Percentiles rank a stretch among this genome's conserved stretches.
Conservation (phyloP, 2,797 vertebrate species). For the Enteromius radiatus region DNA sequence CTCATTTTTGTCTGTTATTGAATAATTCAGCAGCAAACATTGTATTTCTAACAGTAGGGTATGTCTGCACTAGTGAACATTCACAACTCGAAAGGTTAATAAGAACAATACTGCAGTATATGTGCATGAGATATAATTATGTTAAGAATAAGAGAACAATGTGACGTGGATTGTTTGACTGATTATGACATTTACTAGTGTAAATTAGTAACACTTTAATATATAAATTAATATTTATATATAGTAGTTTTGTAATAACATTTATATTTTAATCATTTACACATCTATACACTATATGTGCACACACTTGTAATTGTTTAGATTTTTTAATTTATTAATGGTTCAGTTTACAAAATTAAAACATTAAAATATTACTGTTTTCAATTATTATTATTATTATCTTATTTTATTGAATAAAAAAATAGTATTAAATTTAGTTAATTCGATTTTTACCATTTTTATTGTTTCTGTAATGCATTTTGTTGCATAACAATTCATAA, state of each 20-base stretch:
- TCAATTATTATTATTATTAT: background rate
- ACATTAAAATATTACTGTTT: background rate
- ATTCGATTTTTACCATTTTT: background rate
- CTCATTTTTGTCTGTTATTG: background rate
- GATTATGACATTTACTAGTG: background rate
- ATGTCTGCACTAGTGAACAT: background rate
- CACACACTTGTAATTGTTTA: too few species aligned
- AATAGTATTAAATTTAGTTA: background rate
- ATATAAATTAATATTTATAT: background rate
- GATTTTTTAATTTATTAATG: background rate
- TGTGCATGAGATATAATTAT: background rate
- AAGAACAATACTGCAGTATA: background rate
- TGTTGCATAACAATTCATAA: background rate
- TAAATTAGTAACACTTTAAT: background rate
- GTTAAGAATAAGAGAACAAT: background rate
- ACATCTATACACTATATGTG: background rate
- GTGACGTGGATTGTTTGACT: background rate
- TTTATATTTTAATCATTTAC: background rate
- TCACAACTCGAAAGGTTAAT: background rate
- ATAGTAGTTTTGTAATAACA: background rate
- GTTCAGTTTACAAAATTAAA: background rate
- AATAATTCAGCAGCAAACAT: constrained; percentile 17
- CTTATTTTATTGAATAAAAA: background rate
- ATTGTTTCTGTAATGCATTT: background rate
- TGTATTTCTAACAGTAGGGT: background rate